phyloP scores from a whole-genome alignment of 2,797 vertebrate genomes.

The Scarus forsteni region DNA sequence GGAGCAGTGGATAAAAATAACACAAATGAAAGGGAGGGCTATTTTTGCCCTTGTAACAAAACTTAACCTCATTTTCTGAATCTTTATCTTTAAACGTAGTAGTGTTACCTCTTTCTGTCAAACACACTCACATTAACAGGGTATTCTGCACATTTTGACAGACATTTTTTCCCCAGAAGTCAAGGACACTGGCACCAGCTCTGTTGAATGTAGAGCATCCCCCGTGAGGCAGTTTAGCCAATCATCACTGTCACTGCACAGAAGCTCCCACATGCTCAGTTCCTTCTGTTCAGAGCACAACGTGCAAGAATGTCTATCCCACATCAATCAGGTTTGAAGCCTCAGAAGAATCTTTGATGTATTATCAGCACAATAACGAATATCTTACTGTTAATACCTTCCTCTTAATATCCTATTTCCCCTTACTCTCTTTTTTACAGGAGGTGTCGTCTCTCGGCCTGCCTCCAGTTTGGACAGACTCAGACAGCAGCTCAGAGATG shows the following conservation, averaged over 20 bases:
- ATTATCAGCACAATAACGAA: background rate
- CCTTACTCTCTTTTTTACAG: conserved; percentile 71
- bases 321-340: conserved; percentile 90
- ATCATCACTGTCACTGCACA: conserved; percentile 85
- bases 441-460: conserved; percentile 92
- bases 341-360: background rate
- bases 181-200: conserved; percentile 76
- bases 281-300: conserved; percentile 95
- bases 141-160: conserved; percentile 7
- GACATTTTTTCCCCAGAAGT: conserved; percentile 55
- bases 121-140: background rate
- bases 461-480: conserved; percentile 85
- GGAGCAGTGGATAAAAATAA: conserved; percentile 34
- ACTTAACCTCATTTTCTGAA: conserved; percentile 35
- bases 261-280: conserved; percentile 83
- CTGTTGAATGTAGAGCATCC: conserved; percentile 85
- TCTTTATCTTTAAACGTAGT: background rate
- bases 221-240: conserved; percentile 84
- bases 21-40: conserved; percentile 49
- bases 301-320: conserved; percentile 91
- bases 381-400: background rate
- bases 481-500: conserved; percentile 76
- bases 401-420: background rate
- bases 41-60: conserved; percentile 41
- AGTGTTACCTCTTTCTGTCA: background rate